Percentiles rank a stretch among this genome's conserved stretches.
These are phyloP conservation scores for Pseudopleuronectes americanus DNA, from an alignment of 2,797 vertebrate genomes.

Conservation along the genomic window DNA sequence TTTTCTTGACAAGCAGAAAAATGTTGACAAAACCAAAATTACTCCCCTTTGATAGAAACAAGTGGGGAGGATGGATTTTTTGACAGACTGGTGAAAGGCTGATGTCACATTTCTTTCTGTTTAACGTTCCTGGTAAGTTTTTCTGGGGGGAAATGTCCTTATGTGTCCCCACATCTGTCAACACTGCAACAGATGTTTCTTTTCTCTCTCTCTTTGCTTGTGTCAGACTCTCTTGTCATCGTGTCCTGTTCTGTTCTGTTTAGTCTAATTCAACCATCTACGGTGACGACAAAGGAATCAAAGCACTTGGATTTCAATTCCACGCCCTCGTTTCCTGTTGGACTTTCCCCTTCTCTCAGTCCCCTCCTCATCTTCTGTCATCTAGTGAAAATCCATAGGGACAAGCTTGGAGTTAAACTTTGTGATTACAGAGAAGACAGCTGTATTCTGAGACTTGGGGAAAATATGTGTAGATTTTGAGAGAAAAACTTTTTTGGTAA, in stretches of 20 bases:
- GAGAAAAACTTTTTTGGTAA: no score
- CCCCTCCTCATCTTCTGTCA: constrained; percentile 45
- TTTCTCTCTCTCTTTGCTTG: background rate
- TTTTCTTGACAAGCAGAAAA: constrained; percentile 69
- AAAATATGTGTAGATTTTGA: background rate
- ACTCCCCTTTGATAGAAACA: constrained; percentile 64
- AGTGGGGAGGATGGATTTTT: constrained; percentile 31
- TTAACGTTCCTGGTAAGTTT: constrained; percentile 40
- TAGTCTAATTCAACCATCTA: constrained; percentile 73
- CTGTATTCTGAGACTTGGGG: constrained; percentile 16
- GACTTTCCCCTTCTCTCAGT: constrained; percentile 4
- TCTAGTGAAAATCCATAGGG: constrained; percentile 9
- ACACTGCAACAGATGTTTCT: constrained; percentile 60
- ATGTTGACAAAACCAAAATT: constrained; percentile 63
- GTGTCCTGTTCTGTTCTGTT: constrained; percentile 60
- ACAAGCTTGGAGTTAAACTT: constrained; percentile 10
- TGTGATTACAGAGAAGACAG: background rate
- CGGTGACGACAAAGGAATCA: constrained; percentile 77
- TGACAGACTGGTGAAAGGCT: constrained; percentile 33
- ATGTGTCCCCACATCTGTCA: constrained; percentile 68
- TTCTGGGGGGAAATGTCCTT: constrained; percentile 41
- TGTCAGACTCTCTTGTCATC: constrained; percentile 29
- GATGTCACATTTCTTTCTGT: constrained; percentile 47
- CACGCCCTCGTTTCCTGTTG: constrained; percentile 29
- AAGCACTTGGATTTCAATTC: constrained; percentile 69